Evolutionary conservation across 2,888 invertebrate genomes (phyloP).

Genomic region (Xiphydria camelus): DNA sequence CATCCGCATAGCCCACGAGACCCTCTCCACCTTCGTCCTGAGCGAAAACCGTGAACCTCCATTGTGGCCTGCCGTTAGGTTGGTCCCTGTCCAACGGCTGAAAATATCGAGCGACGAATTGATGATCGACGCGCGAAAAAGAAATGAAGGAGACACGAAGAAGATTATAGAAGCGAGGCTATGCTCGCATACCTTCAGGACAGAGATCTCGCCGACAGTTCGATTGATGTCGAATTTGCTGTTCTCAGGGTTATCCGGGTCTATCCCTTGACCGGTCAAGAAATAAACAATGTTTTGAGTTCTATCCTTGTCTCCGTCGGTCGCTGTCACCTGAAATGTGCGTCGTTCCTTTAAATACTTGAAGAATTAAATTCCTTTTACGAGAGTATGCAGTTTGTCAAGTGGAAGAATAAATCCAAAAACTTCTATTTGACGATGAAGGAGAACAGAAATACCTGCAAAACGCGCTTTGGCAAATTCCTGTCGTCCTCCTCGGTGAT

Average conservation of each 20-base stretch:
- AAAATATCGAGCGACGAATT: too few relatives aligned
- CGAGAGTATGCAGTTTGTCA: conserved; percentile 1
- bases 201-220: conserved; percentile 93
- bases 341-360: conserved; percentile 1
- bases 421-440: not conserved
- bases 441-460: conserved; percentile 71
- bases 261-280: conserved; percentile 92
- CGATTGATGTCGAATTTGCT: conserved; percentile 97
- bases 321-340: conserved; percentile 80
- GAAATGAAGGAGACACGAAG: conserved; percentile 4
- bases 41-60: conserved; percentile 95
- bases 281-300: conserved; percentile 95
- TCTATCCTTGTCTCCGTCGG: conserved; percentile 93
- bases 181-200: conserved; percentile 85
- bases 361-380: conserved; percentile 1
- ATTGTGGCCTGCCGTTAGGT: conserved; percentile 93
- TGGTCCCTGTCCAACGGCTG: conserved; percentile 96
- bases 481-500: conserved; percentile 96
- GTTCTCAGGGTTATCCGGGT: conserved; percentile 91
- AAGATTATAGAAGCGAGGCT: conserved; percentile 10
- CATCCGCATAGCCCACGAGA: conserved; percentile 94
- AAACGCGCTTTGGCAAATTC: conserved; percentile 89
- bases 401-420: not conserved
- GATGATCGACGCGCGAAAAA: not conserved
- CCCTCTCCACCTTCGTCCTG: conserved; percentile 96